A percentile compares a stretch with the other conserved stretches of the same genome.
phyloP scores from a whole-genome alignment of 2,797 vertebrate species.

The Gymnopithys bicolor region DNA sequence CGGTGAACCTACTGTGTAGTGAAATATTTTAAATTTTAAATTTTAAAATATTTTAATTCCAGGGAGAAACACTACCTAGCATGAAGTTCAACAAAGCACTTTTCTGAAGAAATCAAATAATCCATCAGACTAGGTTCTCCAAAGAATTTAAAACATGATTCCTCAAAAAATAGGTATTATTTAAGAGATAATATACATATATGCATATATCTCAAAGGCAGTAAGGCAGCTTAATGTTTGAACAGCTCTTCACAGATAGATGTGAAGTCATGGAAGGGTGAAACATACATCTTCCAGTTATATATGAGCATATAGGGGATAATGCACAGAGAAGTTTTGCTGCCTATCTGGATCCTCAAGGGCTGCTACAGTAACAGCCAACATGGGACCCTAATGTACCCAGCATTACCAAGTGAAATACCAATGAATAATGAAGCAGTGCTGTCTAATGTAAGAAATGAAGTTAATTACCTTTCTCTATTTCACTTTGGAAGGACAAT shows the following conservation, averaged over 20 bases:
- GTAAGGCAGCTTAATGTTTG: background rate
- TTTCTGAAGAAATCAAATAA: background rate
- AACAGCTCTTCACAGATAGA: background rate
- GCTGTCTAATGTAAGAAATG: constrained; percentile 53
- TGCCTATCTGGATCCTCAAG: background rate
- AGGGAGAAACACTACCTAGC: background rate
- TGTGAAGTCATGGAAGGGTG: background rate
- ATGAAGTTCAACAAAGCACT: background rate
- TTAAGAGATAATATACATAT: background rate
- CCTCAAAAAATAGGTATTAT: background rate
- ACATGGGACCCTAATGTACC: background rate
- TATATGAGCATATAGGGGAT: background rate
- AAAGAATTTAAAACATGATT: background rate
- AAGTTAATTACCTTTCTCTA: constrained; percentile 85
- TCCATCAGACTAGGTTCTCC: background rate
- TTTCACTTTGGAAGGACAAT: constrained; percentile 91
- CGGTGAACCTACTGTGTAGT: background rate
- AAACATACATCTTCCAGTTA: background rate
- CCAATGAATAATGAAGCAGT: constrained; percentile 27
- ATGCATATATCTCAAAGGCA: background rate
- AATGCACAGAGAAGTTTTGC: background rate
- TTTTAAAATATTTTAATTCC: background rate
- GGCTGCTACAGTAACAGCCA: background rate
- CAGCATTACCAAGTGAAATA: background rate
- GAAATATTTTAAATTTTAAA: background rate